A percentile compares a stretch with the other conserved stretches of the same genome.
phyloP scores from a whole-genome alignment of 2,797 vertebrate genomes.

The Microhierax caerulescens region DNA sequence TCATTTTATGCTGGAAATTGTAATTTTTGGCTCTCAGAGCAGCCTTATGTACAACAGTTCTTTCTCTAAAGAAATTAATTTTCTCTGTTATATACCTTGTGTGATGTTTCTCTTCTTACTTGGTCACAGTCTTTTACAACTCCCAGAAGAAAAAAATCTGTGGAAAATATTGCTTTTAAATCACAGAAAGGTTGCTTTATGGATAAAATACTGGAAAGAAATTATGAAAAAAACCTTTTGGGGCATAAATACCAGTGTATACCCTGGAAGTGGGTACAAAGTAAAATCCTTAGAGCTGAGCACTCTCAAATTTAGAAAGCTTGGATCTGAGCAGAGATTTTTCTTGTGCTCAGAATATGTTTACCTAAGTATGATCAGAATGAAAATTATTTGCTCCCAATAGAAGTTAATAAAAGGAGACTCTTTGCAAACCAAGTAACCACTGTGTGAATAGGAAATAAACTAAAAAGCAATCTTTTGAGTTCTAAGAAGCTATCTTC shows the following conservation, averaged over 20 bases:
- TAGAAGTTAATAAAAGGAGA: background rate
- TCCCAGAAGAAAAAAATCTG: background rate
- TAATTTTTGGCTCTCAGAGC: background rate
- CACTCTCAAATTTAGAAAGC: background rate
- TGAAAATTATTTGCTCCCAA: background rate
- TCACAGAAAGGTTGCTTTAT: background rate
- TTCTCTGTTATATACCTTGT: background rate
- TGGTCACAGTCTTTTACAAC: background rate
- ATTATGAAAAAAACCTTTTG: background rate
- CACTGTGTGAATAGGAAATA: fast-evolving
- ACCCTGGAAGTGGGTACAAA: background rate
- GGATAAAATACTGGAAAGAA: background rate
- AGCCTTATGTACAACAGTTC: background rate
- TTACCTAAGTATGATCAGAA: background rate
- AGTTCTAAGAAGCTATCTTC: background rate
- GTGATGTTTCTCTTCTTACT: background rate
- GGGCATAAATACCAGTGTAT: background rate
- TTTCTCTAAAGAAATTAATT: background rate
- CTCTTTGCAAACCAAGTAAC: background rate
- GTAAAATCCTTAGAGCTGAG: background rate
- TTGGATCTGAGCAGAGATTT: background rate
- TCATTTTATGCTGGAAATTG: background rate
- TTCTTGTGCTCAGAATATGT: background rate
- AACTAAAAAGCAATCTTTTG: background rate
- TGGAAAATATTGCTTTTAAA: background rate